Percentiles rank a stretch among this genome's conserved stretches.
These are phyloP conservation scores for Gambusia holbrooki DNA, from an alignment of 2,113 vertebrate genomes.

Conservation along the genomic window DNA sequence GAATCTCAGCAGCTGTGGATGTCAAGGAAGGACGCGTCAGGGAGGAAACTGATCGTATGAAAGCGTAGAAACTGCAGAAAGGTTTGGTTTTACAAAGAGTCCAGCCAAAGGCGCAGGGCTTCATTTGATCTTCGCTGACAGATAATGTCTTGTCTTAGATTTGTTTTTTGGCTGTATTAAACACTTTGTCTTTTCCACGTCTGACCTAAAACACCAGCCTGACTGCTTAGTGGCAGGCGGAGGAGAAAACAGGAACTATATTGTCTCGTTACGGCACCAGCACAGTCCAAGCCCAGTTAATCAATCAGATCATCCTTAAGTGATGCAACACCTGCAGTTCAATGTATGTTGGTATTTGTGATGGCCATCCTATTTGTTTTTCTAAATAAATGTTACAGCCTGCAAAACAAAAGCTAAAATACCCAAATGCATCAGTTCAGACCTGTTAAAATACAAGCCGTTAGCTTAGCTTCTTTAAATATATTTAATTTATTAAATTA, in stretches of 20 bases:
- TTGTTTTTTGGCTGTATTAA: neutral
- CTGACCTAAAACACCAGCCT: neutral
- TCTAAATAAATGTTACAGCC: too few relatives aligned
- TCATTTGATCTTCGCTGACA: neutral
- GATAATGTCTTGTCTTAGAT: neutral
- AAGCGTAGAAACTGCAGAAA: neutral
- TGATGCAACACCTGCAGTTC: too few relatives aligned
- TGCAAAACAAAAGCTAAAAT: neutral
- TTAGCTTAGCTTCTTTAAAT: neutral
- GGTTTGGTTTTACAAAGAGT: neutral
- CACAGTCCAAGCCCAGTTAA: neutral
- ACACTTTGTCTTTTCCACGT: too few relatives aligned
- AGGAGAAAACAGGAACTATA: neutral
- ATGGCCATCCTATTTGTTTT: neutral
- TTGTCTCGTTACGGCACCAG: neutral
- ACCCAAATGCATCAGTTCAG: too few relatives aligned
- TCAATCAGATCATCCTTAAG: neutral
- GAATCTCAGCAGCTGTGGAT: conserved; percentile 40
- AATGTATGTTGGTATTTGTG: neutral
- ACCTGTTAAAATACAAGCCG: neutral
- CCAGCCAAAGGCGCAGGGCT: neutral
- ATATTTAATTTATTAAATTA: neutral
- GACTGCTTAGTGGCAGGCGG: neutral
- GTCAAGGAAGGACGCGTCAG: conserved; percentile 16
- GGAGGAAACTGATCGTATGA: neutral